Conservation (phyloP, 1,140 invertebrate genomes). For the Cyphomyrmex costatus region DNA sequence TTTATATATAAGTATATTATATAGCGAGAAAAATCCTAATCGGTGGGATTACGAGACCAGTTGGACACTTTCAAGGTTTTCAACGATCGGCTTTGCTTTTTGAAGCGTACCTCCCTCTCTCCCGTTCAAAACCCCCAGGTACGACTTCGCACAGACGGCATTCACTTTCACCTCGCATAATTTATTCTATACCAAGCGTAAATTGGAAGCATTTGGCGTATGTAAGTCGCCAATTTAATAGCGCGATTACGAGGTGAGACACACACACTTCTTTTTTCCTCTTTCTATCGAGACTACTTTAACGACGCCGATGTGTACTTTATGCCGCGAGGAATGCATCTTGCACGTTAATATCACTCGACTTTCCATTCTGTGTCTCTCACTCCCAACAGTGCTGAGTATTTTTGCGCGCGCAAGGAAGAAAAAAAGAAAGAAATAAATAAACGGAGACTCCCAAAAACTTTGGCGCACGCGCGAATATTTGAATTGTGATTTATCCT, state of each 20-base stretch:
- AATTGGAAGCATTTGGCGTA: conserved; percentile 56
- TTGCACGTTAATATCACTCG: conserved; percentile 34
- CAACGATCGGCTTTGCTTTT: conserved; percentile 57
- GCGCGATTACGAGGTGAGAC: conserved; percentile 51
- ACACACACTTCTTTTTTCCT: not conserved
- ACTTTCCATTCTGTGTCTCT: conserved; percentile 44
- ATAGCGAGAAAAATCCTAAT: conserved; percentile 11
- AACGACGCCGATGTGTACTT: conserved; percentile 34
- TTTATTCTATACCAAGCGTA: conserved; percentile 62
- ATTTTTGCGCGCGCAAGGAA: not conserved
- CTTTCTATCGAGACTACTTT: not conserved
- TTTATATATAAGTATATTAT: not conserved
- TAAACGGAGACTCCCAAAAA: not conserved
- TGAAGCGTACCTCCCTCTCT: conserved; percentile 23
- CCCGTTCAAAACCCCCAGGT: not conserved
- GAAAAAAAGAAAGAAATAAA: not conserved
- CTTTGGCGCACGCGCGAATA: not conserved
- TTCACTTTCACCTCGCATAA: conserved; percentile 73
- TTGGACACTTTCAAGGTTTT: conserved; percentile 64
- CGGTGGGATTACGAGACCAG: conserved; percentile 19
- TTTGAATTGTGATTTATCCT: not conserved
- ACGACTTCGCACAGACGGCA: conserved; percentile 11
- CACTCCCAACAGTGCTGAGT: not conserved
- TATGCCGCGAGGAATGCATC: conserved; percentile 41
- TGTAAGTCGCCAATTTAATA: conserved; percentile 67